These are phyloP conservation scores for Drosophila neotestacea DNA, from an alignment of 2,888 invertebrate species.

Conservation along the genomic window DNA sequence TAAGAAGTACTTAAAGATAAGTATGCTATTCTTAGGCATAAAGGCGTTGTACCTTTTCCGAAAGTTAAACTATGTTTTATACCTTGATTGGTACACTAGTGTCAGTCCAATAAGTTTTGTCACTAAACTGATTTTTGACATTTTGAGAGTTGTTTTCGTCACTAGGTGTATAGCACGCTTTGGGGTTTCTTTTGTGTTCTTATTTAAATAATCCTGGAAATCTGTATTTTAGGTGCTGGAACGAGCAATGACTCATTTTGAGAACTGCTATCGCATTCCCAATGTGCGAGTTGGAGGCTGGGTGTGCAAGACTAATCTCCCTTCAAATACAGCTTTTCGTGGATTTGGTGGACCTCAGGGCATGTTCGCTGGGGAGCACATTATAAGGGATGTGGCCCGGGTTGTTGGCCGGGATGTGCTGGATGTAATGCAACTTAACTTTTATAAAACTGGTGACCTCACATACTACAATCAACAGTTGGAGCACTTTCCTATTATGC, in stretches of 20 bases:
- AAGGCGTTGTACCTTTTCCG: no score
- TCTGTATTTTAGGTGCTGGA: constrained; percentile 89
- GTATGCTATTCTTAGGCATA: no score
- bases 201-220: no score
- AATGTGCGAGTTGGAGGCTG: constrained; percentile 90
- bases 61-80: no score
- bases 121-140: no score
- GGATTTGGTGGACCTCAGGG: constrained; percentile 97
- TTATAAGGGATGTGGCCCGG: constrained; percentile 91
- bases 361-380: constrained; percentile 93
- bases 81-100: no score
- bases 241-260: constrained; percentile 92
- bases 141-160: not conserved
- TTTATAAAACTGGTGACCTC: constrained; percentile 91
- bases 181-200: no score
- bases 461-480: constrained; percentile 93
- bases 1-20: no score
- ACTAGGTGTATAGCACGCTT: no score
- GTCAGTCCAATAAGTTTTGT: no score
- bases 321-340: constrained; percentile 97
- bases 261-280: constrained; percentile 93
- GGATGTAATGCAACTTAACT: constrained; percentile 90
- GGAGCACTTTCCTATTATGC: constrained; percentile 89
- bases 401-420: constrained; percentile 88
- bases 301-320: constrained; percentile 94